Base-by-base conservation (phyloP, 2,797 vertebrate species). In the Neosalanx taihuensis region DNA sequence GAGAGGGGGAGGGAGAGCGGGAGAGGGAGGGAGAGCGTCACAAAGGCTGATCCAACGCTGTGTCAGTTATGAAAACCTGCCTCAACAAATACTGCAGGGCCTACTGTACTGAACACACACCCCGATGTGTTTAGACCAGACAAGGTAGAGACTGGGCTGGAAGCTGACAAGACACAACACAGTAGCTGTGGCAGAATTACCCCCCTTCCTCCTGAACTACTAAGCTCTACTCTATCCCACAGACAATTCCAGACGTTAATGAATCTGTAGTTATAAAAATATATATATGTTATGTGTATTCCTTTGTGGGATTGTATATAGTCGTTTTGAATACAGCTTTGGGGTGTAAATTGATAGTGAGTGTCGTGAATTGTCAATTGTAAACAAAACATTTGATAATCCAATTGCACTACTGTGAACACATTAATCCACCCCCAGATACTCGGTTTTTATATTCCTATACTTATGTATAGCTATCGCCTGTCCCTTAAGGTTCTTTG, bases 51-150 rank as follows among this genome's bases (percentile, higher is more conserved):
- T 81, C 82, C 84, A 81, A 86, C 82, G 85, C 83, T 83, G 82
- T 87, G 89, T 90, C 89, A 83, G 82, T 86, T 86, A 86, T 86
- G 57, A 89, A 87, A 90, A 87, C 78, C 84, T 90, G 89, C 84
- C 83, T 83, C 65, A 29, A 87, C 87, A 88, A 87, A 90, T 79
- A 79, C 82, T 76, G 64, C 4, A 35, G 67, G 60, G 76, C 76
- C 76, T 79, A 37, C 18, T 61, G 69, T 68, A 73, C 63, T 75
- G 60, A 79, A 80, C 75, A 82, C 82, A 82, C 80, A 72, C 77
- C 72, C 72, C 76, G 65, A n/a, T 56, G 51, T 71, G 78, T 66
- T 78, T 57, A 75, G 74, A 67, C 46, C 51, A 76, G 75, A 67
- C 46, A 67, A 5, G n/a, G 17, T 17, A 5, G 74, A 56, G 71